Base-by-base conservation (phyloP, 2,888 invertebrate species). In the Monopis laevigella region DNA sequence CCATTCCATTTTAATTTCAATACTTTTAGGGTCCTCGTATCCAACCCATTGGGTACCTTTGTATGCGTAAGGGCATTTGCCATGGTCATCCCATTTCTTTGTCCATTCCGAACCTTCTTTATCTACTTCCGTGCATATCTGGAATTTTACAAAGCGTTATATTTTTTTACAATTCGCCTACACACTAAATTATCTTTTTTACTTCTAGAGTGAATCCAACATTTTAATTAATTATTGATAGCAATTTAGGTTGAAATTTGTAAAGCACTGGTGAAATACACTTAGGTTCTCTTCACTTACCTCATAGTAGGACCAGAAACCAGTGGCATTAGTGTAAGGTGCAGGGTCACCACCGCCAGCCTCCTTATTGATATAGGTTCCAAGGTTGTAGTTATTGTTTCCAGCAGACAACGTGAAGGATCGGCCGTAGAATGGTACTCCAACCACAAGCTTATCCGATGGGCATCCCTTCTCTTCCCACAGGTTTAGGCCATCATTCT, bases 391-490 rank as follows among this genome's bases (percentile, higher is more conserved):
- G 75, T 93, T 92, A 48, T 83, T 92, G 65, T 92, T 93, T 8
- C 93, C 88, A 42, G 84, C 85, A 42, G 92, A 88, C 16, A 95
- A 74, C 0, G 93, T 93, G 62, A 87, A 95, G 1, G 91, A 89
- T 40, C 94, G 85, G 0, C 94, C 95, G 62, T 95, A 95, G 74
- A 94, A 93, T 0, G 95, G 94, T 40, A 94, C 86, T 11, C 95
- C 95, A 2, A 95, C 92, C 1, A 95, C 88, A 27, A 95, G 72
- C 66, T 94, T 94, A 63, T 93, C 89, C 1, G 90, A 86, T 0
- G 92, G 89, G 50, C 95, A 94, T 2, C 95, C 95, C 74, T 89
- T 90, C 52, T 92, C 89, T 50, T 92, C 93, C 95, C 95, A 96
- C 12, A 95, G 73, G 44, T 87, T 84, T 11, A 94, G 82, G 18